Base-by-base conservation (phyloP, 2,113 vertebrate species). In the Ovis canadensis region DNA sequence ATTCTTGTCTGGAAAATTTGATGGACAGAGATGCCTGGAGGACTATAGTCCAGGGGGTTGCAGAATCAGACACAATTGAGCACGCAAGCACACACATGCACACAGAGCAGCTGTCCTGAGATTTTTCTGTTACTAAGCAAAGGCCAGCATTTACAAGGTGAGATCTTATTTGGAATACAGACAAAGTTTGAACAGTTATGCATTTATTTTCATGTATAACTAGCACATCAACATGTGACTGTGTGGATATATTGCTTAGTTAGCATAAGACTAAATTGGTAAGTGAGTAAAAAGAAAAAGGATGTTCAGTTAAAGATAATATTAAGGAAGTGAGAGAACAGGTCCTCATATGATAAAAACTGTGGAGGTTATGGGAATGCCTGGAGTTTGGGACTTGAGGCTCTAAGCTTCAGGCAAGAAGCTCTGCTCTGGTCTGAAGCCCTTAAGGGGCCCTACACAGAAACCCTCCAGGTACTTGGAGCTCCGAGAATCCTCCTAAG, bases 151-250 rank as follows among this genome's bases (percentile, higher is more conserved):
- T 33, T 5, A 21, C 50, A 55, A 27, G 4, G 17, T 0, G 52
- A 62, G 57, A 43, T 3, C 62, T 10, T 36, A 40, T 52, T 31
- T 0, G 5, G 15, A 27, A 77, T 50, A 80, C 50, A 33, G 81
- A 43, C 0, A 0, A 40, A 60, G 36, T 67, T 74, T 78, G 27
- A 21, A 57, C 0, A 27, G n/a, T 13, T 43, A 36, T 0, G 14
- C 25, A 4, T 97, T 97, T 97, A 97, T 96, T 97, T 64, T 67
- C 45, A 48, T 2, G 45, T 59, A 10, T 11, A n/a, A 80, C 78
- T 77, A 45, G 59, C 31, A 62, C 8, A 25, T 40, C 3, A 19
- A 21, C 29, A 0, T 31, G 85, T 52, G 59, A 33, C n/a, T 1
- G 23, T 5, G 2, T 1, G 19, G 57, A 55, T 67, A n/a, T 2